A percentile compares a stretch with the other conserved stretches of the same genome.
phyloP scores from a whole-genome alignment of 2,113 vertebrate genomes.

The Xerus inauris region DNA sequence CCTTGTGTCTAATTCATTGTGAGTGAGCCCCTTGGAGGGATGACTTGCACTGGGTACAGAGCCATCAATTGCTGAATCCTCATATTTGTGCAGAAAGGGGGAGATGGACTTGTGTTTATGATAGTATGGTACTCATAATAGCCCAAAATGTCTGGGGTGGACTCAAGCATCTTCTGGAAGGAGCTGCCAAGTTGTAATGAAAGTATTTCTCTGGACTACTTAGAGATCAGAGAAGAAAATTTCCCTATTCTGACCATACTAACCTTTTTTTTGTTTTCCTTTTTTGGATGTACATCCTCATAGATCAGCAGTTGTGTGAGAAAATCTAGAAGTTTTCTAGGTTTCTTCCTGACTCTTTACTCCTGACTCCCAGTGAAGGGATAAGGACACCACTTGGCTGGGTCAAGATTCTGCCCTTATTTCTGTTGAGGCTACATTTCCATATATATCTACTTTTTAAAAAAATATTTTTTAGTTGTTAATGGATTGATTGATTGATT shows the following conservation, averaged over 20 bases:
- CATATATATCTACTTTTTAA: too few relatives aligned
- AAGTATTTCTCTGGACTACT: not conserved
- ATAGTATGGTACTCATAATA: not conserved
- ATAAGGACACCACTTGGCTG: not conserved
- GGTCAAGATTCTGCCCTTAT: not conserved
- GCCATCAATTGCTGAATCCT: not conserved
- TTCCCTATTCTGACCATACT: not conserved
- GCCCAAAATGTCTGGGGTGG: not conserved
- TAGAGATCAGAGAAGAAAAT: not conserved
- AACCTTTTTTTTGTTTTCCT: not conserved
- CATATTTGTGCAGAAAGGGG: not conserved
- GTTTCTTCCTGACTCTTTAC: not conserved
- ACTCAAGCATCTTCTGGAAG: not conserved
- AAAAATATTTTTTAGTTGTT: too few relatives aligned
- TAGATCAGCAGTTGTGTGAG: not conserved
- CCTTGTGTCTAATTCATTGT: not conserved
- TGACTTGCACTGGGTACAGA: not conserved
- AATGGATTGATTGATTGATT: too few relatives aligned
- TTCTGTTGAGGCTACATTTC: not conserved
- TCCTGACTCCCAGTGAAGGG: not conserved
- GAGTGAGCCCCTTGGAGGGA: not conserved
- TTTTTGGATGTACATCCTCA: not conserved
- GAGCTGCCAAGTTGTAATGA: not conserved
- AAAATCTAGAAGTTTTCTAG: not conserved
- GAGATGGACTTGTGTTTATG: not conserved